Conservation (phyloP, 2,888 invertebrate species). For the Orchesella flavescens region DNA sequence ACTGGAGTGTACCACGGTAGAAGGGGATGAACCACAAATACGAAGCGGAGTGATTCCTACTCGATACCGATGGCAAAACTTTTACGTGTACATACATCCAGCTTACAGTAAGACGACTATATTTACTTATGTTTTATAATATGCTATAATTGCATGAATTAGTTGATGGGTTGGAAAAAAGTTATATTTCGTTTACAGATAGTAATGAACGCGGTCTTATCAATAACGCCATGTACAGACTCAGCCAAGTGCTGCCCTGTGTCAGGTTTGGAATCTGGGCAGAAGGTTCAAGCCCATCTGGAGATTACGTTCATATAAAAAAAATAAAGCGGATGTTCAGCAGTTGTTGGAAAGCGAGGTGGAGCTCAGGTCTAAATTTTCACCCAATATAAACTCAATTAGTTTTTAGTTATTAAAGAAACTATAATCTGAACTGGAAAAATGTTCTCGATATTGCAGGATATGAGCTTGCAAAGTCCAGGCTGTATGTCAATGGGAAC, state of each 20-base stretch:
- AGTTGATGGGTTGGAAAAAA: too few relatives aligned
- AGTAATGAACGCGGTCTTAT: slow-evolving; percentile 35
- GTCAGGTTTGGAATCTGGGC: slow-evolving; percentile 58
- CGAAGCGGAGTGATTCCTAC: slow-evolving; percentile 44
- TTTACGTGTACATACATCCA: slow-evolving; percentile 26
- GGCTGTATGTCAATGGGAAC: slow-evolving; percentile 40
- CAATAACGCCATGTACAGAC: slow-evolving; percentile 56
- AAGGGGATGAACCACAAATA: neutral
- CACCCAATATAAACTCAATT: too few relatives aligned
- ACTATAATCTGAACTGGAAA: too few relatives aligned
- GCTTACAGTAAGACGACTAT: slow-evolving; percentile 30
- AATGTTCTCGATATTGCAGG: slow-evolving; percentile 1
- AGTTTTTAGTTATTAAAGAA: too few relatives aligned
- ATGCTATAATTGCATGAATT: too few relatives aligned
- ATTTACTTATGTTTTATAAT: neutral
- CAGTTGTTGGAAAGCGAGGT: slow-evolving; percentile 56
- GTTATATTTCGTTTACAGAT: neutral
- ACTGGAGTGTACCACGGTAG: too few relatives aligned
- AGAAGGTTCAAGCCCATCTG: slow-evolving; percentile 51
- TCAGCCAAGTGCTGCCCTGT: slow-evolving; percentile 47
- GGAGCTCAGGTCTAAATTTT: slow-evolving; percentile 51
- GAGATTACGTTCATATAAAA: slow-evolving; percentile 59
- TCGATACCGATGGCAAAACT: slow-evolving; percentile 50
- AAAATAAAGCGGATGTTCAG: slow-evolving; percentile 60
- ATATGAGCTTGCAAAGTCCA: slow-evolving; percentile 51